These are phyloP conservation scores for Bembecia ichneumoniformis DNA, from an alignment of 2,888 invertebrate species.

Conservation along the genomic window DNA sequence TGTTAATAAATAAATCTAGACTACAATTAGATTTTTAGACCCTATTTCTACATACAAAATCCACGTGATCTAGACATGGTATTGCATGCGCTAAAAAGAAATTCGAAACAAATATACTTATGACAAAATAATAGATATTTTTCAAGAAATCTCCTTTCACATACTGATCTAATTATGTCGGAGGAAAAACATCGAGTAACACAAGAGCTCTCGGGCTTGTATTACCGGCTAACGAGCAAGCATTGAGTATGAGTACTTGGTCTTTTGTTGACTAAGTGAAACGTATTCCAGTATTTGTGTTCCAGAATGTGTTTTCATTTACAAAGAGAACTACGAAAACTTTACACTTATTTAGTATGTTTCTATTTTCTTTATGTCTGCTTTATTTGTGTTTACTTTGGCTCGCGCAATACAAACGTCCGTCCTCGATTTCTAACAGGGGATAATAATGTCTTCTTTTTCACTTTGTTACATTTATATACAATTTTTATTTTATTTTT, in stretches of 20 bases:
- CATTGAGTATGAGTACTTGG: conserved; percentile 8
- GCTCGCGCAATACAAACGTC: too few species aligned
- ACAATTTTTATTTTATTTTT: too few species aligned
- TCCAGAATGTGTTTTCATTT: conserved; percentile 2
- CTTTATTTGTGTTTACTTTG: background rate
- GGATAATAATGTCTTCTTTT: too few species aligned
- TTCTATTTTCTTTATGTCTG: conserved; percentile 1
- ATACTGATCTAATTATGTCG: background rate
- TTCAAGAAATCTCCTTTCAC: background rate
- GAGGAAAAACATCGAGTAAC: background rate
- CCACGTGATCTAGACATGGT: too few species aligned
- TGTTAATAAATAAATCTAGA: too few species aligned
- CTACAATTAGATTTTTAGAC: too few species aligned
- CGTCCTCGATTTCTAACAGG: too few species aligned
- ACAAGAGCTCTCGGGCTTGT: background rate
- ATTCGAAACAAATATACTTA: background rate
- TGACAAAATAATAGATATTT: background rate
- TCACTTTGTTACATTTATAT: too few species aligned
- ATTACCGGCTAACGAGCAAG: conserved; percentile 1
- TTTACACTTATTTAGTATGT: conserved; percentile 18
- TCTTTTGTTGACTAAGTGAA: conserved; percentile 5
- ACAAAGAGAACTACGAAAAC: conserved; percentile 16
- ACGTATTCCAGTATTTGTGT: background rate
- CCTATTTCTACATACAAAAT: too few species aligned
- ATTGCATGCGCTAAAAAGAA: too few species aligned